Conservation (phyloP, 1,140 invertebrate genomes). For the Drosophila chauvacae region DNA sequence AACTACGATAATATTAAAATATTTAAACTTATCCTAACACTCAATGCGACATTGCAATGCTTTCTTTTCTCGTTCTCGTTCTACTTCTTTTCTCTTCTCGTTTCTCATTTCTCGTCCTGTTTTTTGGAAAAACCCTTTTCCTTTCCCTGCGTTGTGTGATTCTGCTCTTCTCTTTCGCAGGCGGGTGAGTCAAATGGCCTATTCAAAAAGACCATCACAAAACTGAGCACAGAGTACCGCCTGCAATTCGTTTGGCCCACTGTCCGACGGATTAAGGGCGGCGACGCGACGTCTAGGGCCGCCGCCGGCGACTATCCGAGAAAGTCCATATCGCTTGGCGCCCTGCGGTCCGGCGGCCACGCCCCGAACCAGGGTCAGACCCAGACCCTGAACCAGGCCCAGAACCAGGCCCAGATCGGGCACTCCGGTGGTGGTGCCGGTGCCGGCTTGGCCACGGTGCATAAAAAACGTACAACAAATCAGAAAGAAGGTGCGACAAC, state of each 20-base stretch:
- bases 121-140: conserved; percentile 25
- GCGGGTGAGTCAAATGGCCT: conserved; percentile 86
- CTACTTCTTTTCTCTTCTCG: conserved; percentile 30
- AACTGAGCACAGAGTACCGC: conserved; percentile 93
- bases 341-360: conserved; percentile 90
- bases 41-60: conserved; percentile 61
- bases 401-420: conserved; percentile 58
- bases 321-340: conserved; percentile 94
- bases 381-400: conserved; percentile 64
- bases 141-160: conserved; percentile 70
- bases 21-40: conserved; percentile 48
- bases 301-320: conserved; percentile 87
- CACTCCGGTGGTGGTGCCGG: conserved; percentile 70
- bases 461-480: conserved; percentile 85
- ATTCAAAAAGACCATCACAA: conserved; percentile 89
- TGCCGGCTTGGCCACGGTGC: conserved; percentile 85
- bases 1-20: conserved; percentile 30
- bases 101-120: conserved; percentile 43
- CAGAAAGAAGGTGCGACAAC: conserved; percentile 85
- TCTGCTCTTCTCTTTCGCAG: conserved; percentile 84
- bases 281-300: conserved; percentile 81
- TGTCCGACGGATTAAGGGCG: conserved; percentile 86
- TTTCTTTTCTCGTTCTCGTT: conserved; percentile 53
- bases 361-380: conserved; percentile 76
- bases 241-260: conserved; percentile 95